Evolutionary conservation across 64 coral and sea anemone genomes (phyloP), one percentile per base, ranked within the genome.

Genomic region (Trachythela sp.): DNA sequence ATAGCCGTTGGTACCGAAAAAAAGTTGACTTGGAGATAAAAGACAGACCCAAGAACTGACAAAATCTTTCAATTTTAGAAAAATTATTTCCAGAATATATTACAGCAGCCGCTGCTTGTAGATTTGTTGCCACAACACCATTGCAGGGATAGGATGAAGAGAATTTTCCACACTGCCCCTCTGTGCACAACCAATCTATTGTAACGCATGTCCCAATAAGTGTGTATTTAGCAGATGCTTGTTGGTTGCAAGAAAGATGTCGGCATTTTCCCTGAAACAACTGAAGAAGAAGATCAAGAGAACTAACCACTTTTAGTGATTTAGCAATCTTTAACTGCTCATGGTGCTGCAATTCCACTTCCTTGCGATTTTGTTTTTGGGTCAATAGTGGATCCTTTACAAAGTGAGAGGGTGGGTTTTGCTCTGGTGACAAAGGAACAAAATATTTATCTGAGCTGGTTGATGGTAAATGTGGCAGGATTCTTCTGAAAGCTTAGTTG

Each of bases 21-120:
- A 37, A 87, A 36, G 85, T 87, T 31, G 85, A 36, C 18, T 56
- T 58, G 30, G 85, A 87, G 43, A 87, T 87, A 20, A 87, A 87
- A 56, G 43, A 87, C 85, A 87, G 85, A 4, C 50, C 85, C n/a
- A 87, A 38, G 48, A 87, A 58, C 8, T 52, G 49, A 20, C n/a
- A n/a, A n/a, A n/a, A n/a, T n/a, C n/a, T n/a, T n/a, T n/a, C n/a
- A n/a, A n/a, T n/a, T n/a, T n/a, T n/a, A n/a, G n/a, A n/a, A n/a
- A n/a, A n/a, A n/a, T n/a, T n/a, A n/a, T n/a, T n/a, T n/a, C n/a
- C n/a, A n/a, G n/a, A n/a, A n/a, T n/a, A n/a, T n/a, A n/a, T n/a
- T n/a, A n/a, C n/a, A n/a, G n/a, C n/a, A n/a, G n/a, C n/a, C n/a
- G n/a, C n/a, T n/a, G n/a, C n/a, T n/a, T n/a, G n/a, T n/a, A n/a